phyloP scores from a whole-genome alignment of 2,113 vertebrate species.

The Tragelaphus strepsiceros region DNA sequence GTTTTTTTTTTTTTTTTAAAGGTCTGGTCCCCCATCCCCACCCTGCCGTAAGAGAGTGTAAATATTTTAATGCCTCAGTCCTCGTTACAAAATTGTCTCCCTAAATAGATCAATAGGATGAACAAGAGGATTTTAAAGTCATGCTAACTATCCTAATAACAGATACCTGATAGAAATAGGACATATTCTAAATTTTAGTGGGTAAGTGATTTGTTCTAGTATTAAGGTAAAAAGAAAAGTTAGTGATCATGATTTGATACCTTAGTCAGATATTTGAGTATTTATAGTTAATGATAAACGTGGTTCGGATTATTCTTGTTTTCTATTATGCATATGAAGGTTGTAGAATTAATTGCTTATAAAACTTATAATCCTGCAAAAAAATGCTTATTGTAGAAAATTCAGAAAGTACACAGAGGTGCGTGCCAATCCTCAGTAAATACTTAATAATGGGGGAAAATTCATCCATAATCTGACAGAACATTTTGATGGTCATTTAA shows the following conservation, averaged over 20 bases:
- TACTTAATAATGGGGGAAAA: conserved; percentile 1
- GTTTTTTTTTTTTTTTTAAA: not conserved
- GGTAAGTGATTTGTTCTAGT: conserved; percentile 37
- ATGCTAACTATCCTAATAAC: conserved; percentile 25
- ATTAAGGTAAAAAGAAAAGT: conserved; percentile 27
- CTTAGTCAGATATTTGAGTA: not conserved
- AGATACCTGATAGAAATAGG: conserved; percentile 48
- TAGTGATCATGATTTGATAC: conserved; percentile 26
- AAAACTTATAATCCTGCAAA: conserved; percentile 8
- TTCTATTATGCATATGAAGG: not conserved
- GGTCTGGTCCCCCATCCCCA: not conserved
- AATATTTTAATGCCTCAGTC: conserved; percentile 33
- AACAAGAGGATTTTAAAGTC: conserved; percentile 62
- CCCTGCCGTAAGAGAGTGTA: not conserved
- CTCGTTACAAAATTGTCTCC: conserved; percentile 10
- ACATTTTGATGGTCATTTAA: conserved; percentile 1
- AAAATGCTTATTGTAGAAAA: conserved; percentile 21
- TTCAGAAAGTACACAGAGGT: not conserved
- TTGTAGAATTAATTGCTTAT: conserved; percentile 7
- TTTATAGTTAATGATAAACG: not conserved
- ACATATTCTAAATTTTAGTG: conserved; percentile 36
- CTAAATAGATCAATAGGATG: conserved; percentile 37
- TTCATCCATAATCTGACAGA: not conserved
- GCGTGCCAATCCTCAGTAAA: not conserved
- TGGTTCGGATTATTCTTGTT: conserved; percentile 34